phyloP scores from a whole-genome alignment of 1,140 invertebrate genomes.

The Cotesia glomerata region DNA sequence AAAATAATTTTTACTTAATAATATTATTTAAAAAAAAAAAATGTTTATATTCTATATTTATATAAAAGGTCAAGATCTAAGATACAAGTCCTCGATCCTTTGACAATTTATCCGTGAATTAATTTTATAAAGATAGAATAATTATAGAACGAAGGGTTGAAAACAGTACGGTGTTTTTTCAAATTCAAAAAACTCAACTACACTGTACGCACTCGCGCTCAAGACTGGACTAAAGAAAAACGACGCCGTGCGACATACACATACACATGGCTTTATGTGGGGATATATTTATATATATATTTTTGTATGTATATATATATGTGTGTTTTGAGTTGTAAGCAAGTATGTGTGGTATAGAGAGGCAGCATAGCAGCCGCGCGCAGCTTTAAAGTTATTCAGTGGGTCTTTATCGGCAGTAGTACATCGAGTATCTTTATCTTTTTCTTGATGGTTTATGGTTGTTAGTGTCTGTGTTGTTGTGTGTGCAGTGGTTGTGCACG shows the following conservation, averaged over 20 bases:
- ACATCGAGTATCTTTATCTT: neutral
- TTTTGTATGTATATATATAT: neutral
- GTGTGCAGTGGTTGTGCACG: conserved; percentile 1
- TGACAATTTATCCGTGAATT: too few relatives aligned
- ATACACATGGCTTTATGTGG: neutral
- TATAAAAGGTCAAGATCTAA: neutral
- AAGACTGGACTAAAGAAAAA: conserved; percentile 4
- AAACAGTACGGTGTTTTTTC: neutral
- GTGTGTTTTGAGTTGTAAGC: neutral
- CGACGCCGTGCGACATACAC: neutral
- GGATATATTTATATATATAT: neutral
- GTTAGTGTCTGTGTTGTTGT: neutral
- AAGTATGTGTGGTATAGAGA: neutral
- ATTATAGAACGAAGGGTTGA: neutral
- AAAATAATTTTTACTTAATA: neutral
- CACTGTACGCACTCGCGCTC: neutral
- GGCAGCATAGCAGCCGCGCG: neutral
- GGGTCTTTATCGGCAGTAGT: neutral
- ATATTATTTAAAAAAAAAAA: too few relatives aligned
- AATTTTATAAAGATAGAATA: neutral
- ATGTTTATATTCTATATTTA: too few relatives aligned
- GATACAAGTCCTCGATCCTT: too few relatives aligned
- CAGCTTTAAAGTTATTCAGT: neutral
- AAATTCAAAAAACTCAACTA: neutral
- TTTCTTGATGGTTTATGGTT: neutral